A percentile compares a stretch with the other conserved stretches of the same genome.
Evolutionary conservation across 2,113 vertebrate genomes (phyloP).

Genomic region (Rhipidura dahli): DNA sequence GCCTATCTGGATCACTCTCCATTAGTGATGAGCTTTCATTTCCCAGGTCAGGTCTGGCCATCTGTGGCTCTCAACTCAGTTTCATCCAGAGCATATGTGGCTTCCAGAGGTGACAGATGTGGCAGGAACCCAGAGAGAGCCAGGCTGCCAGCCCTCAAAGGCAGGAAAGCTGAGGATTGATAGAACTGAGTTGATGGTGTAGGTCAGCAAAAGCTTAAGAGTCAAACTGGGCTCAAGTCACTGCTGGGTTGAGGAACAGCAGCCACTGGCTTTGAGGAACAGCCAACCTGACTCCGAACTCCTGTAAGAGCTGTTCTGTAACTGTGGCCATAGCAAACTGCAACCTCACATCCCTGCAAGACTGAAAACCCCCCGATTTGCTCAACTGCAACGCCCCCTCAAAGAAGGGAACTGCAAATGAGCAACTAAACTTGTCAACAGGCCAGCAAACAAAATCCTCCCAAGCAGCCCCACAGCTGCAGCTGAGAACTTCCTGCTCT

Average conservation of each 20-base stretch:
- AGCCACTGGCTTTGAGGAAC: neutral
- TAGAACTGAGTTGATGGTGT: neutral
- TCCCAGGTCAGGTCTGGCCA: neutral
- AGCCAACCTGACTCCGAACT: neutral
- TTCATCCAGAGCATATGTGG: neutral
- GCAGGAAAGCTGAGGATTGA: neutral
- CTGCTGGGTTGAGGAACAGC: neutral
- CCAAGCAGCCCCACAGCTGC: fast-evolving
- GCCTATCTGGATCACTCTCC: neutral
- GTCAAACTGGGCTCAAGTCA: neutral
- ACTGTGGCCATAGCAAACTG: neutral
- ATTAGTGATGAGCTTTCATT: neutral
- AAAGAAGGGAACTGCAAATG: neutral
- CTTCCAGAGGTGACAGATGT: neutral
- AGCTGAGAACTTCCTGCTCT: neutral
- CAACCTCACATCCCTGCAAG: neutral
- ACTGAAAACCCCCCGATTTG: neutral
- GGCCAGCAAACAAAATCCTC: neutral
- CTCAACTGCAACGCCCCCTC: neutral
- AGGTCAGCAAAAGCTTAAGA: neutral
- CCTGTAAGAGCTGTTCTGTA: neutral
- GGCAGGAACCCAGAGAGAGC: neutral
- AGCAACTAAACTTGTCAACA: neutral
- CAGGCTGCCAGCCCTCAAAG: neutral
- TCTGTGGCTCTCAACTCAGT: neutral